These are phyloP conservation scores for Protonibea diacanthus DNA, from an alignment of 2,797 vertebrate species.

Conservation along the genomic window DNA sequence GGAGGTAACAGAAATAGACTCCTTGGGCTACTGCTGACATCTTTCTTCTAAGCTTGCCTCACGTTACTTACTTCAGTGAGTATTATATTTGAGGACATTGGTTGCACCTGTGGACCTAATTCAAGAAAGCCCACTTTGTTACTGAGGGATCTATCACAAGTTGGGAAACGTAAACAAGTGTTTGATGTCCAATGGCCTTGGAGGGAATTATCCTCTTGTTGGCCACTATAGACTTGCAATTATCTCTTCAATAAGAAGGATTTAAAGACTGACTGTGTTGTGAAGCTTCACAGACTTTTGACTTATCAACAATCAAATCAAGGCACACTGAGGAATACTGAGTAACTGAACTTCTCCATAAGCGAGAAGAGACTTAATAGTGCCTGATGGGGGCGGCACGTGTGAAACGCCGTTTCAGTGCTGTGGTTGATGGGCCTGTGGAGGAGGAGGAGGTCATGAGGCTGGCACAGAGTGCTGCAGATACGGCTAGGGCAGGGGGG, in stretches of 20 bases:
- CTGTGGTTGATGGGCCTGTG: constrained; percentile 85
- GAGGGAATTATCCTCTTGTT: constrained; percentile 32
- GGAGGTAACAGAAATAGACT: constrained; percentile 27
- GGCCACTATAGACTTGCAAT: constrained; percentile 34
- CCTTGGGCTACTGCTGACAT: constrained; percentile 26
- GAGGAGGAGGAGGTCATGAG: constrained; percentile 89
- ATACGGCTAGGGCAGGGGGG: constrained; percentile 75
- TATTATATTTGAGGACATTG: constrained; percentile 33
- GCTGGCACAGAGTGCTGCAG: constrained; percentile 84
- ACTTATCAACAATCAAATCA: constrained; percentile 35
- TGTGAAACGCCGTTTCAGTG: constrained; percentile 88
- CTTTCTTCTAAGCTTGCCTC: constrained; percentile 26
- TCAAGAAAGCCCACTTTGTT: constrained; percentile 37
- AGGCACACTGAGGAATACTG: constrained; percentile 27
- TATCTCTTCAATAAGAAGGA: constrained; percentile 32
- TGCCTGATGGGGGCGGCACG: constrained; percentile 85
- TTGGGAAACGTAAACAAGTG: constrained; percentile 32
- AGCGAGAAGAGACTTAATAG: constrained; percentile 17
- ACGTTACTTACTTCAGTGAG: constrained; percentile 6
- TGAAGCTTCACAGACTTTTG: constrained; percentile 12
- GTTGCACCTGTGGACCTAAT: constrained; percentile 12
- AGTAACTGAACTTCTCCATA: constrained; percentile 1
- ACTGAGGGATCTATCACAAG: constrained; percentile 14
- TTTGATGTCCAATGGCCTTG: constrained; percentile 47
- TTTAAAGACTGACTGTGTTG: constrained; percentile 34